Evolutionary conservation across 2,797 vertebrate species (phyloP).

Genomic region (Hippoglossus hippoglossus): DNA sequence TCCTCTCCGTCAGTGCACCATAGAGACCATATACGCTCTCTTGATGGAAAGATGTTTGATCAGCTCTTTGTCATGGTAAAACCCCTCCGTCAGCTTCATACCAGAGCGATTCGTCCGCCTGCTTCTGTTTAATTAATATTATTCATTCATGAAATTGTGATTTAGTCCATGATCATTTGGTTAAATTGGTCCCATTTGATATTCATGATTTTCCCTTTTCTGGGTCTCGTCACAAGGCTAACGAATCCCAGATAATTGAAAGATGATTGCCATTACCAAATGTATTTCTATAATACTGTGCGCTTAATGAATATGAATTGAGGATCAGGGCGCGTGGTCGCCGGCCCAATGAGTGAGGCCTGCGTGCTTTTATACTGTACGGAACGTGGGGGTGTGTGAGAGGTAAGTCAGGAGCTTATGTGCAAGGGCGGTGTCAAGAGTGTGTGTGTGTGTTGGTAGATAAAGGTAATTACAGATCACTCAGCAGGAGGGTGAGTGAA

Average conservation of each 20-base stretch:
- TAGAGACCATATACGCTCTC: slow-evolving; percentile 3
- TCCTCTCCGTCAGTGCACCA: slow-evolving; percentile 30
- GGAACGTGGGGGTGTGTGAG: slow-evolving; percentile 29
- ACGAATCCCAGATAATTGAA: slow-evolving; percentile 85
- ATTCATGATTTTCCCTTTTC: slow-evolving; percentile 82
- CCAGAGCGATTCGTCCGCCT: slow-evolving; percentile 73
- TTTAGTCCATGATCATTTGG: slow-evolving; percentile 83
- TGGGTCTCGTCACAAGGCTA: slow-evolving; percentile 78
- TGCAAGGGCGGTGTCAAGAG: neutral
- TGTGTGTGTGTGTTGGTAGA: slow-evolving; percentile 36
- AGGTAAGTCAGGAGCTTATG: slow-evolving; percentile 27
- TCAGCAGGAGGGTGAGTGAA: slow-evolving; percentile 54
- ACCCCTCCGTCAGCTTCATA: slow-evolving; percentile 50
- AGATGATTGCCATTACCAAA: slow-evolving; percentile 84
- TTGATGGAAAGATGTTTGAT: slow-evolving; percentile 62
- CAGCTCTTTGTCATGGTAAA: slow-evolving; percentile 70
- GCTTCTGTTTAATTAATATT: slow-evolving; percentile 82
- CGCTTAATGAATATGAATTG: slow-evolving; percentile 82
- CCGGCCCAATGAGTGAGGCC: slow-evolving; percentile 33
- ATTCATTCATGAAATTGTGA: slow-evolving; percentile 86
- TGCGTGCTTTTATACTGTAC: slow-evolving; percentile 35
- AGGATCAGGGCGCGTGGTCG: slow-evolving; percentile 63
- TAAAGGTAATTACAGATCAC: slow-evolving; percentile 69
- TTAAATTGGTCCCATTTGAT: slow-evolving; percentile 84
- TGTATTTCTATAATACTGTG: slow-evolving; percentile 83